These are phyloP conservation scores for Petrocephalus zakoni DNA, from an alignment of 2,113 vertebrate species.

Conservation along the genomic window DNA sequence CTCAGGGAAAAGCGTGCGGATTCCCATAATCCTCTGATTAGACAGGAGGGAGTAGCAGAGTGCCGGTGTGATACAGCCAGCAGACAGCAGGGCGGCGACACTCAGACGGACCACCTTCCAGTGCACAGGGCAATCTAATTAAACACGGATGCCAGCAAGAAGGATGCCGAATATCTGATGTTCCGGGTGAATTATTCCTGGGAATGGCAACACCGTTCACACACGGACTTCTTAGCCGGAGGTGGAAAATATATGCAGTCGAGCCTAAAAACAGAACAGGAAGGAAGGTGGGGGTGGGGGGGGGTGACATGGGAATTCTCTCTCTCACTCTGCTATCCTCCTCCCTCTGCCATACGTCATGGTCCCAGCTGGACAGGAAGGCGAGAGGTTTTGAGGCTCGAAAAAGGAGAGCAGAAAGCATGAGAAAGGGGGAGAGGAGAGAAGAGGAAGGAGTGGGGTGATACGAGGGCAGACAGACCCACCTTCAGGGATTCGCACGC, in stretches of 20 bases:
- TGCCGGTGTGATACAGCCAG: background rate
- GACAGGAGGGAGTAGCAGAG: background rate
- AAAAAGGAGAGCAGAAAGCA: constrained; percentile 32
- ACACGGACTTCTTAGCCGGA: constrained; percentile 85
- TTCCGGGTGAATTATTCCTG: constrained; percentile 38
- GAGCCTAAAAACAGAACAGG: constrained; percentile 96
- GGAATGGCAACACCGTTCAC: constrained; percentile 52
- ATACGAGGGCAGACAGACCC: background rate
- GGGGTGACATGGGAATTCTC: constrained; percentile 74
- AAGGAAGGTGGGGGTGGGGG: constrained; percentile 91
- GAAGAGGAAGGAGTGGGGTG: background rate
- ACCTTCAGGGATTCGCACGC: background rate
- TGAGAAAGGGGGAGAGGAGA: constrained; percentile 24
- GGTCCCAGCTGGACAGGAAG: background rate
- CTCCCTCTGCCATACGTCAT: constrained; percentile 12
- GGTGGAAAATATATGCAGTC: constrained; percentile 85
- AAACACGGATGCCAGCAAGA: background rate
- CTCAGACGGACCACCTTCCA: background rate
- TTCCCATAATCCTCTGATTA: background rate
- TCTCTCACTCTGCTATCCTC: constrained; percentile 2
- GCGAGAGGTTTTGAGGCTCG: constrained; percentile 20
- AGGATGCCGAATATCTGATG: constrained; percentile 42
- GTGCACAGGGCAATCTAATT: background rate
- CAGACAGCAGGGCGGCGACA: background rate
- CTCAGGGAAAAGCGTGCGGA: background rate